These are phyloP conservation scores for Atta colombica DNA, from an alignment of 1,140 invertebrate genomes.

Conservation along the genomic window DNA sequence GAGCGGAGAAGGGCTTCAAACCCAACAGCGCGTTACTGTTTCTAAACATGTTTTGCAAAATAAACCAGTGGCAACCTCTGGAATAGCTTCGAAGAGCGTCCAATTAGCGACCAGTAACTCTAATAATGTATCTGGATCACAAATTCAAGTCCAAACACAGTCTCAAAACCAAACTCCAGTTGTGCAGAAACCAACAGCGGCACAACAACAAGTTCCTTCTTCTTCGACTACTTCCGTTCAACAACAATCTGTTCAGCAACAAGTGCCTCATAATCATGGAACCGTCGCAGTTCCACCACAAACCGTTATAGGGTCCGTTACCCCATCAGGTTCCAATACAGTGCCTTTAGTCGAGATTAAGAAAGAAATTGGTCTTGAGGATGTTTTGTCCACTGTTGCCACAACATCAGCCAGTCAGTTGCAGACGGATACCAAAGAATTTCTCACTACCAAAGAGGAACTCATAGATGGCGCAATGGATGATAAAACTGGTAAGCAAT, in stretches of 20 bases:
- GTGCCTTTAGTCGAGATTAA: slow-evolving; percentile 86
- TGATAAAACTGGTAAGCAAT: slow-evolving; percentile 84
- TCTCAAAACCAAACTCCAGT: slow-evolving; percentile 54
- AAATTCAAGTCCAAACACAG: slow-evolving; percentile 47
- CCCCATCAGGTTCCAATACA: slow-evolving; percentile 66
- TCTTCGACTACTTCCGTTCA: slow-evolving; percentile 50
- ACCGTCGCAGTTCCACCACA: slow-evolving; percentile 71
- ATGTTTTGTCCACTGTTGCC: slow-evolving; percentile 79
- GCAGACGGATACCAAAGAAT: slow-evolving; percentile 85
- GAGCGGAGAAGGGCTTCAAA: neutral
- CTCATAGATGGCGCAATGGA: slow-evolving; percentile 83
- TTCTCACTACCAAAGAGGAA: slow-evolving; percentile 86
- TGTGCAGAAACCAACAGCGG: slow-evolving; percentile 56
- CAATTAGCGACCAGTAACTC: slow-evolving; percentile 2
- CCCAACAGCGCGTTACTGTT: slow-evolving; percentile 27
- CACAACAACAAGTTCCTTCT: slow-evolving; percentile 61
- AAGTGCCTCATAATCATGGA: slow-evolving; percentile 78
- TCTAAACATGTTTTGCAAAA: slow-evolving; percentile 15
- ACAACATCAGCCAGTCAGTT: slow-evolving; percentile 78
- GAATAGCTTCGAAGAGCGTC: slow-evolving; percentile 11
- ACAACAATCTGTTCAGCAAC: slow-evolving; percentile 71
- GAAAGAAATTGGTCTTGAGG: slow-evolving; percentile 84
- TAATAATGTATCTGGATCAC: slow-evolving; percentile 39
- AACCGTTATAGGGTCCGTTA: slow-evolving; percentile 20
- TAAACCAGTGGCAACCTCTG: slow-evolving; percentile 7